Conservation (phyloP, 37 sponge, comb jelly and placozoan species). For the Dysidea cf. avara region DNA sequence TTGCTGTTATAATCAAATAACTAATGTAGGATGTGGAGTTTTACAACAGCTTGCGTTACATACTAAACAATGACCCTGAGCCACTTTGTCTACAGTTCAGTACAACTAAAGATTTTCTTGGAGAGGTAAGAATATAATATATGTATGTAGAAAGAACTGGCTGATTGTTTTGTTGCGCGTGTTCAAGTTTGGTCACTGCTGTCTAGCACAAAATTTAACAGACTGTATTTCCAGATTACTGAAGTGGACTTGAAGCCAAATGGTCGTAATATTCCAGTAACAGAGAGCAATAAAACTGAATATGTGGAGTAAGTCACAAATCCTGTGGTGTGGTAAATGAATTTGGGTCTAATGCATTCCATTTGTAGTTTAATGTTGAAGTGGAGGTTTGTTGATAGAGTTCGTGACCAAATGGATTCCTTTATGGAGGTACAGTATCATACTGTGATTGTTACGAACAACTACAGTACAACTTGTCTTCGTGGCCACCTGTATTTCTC, state of each 20-base stretch:
- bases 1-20: too few species aligned
- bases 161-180: too few species aligned
- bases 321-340: not conserved
- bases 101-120: slow-evolving; percentile 79
- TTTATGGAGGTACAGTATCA: slow-evolving; percentile 72
- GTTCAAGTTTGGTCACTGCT: too few species aligned
- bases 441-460: not conserved
- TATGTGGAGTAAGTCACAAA: slow-evolving; percentile 82
- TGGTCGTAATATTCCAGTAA: slow-evolving; percentile 88
- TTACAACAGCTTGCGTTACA: slow-evolving; percentile 89
- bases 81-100: slow-evolving; percentile 85
- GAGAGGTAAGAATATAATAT: slow-evolving; percentile 62
- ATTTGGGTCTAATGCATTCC: not conserved
- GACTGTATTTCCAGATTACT: slow-evolving; percentile 46
- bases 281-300: slow-evolving; percentile 88
- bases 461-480: not conserved
- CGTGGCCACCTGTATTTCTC: not conserved
- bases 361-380: slow-evolving; percentile 80
- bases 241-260: slow-evolving; percentile 81
- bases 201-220: too few species aligned
- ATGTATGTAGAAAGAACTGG: not conserved
- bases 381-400: slow-evolving; percentile 89
- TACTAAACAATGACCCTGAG: slow-evolving; percentile 96
- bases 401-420: slow-evolving; percentile 85
- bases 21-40: slow-evolving; percentile 48